Conservation (phyloP, 2,113 vertebrate genomes). For the Anarhynchus alexandrinus region DNA sequence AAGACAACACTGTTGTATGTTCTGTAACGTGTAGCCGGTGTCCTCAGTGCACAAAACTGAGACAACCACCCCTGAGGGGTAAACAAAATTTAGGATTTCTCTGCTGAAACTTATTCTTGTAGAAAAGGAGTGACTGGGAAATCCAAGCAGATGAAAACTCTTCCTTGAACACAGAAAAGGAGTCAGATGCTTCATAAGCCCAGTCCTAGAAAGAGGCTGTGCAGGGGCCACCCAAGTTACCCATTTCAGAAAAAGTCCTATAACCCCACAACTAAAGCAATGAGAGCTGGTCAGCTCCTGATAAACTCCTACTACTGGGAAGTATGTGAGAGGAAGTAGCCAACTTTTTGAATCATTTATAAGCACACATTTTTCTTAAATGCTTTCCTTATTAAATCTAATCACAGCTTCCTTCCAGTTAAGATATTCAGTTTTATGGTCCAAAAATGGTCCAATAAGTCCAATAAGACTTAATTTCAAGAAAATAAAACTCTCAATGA, state of each 20-base stretch:
- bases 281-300: background rate
- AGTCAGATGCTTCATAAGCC: background rate
- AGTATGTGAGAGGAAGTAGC: background rate
- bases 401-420: background rate
- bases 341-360: background rate
- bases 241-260: background rate
- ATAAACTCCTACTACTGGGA: background rate
- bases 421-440: background rate
- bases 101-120: background rate
- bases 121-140: background rate
- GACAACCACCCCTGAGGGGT: background rate
- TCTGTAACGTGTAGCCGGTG: rapidly evolving
- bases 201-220: background rate
- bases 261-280: background rate
- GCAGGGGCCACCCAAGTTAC: background rate
- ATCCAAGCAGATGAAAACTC: background rate
- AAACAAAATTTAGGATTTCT: background rate
- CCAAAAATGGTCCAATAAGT: too few relatives aligned
- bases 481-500: background rate
- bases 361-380: background rate
- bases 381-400: background rate
- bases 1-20: background rate
- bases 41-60: background rate
- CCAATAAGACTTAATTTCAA: background rate
- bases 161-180: background rate